A percentile compares a stretch with the other conserved stretches of the same genome.
Conservation (phyloP, 2,888 invertebrate species). For the Creontiades dilutus region DNA sequence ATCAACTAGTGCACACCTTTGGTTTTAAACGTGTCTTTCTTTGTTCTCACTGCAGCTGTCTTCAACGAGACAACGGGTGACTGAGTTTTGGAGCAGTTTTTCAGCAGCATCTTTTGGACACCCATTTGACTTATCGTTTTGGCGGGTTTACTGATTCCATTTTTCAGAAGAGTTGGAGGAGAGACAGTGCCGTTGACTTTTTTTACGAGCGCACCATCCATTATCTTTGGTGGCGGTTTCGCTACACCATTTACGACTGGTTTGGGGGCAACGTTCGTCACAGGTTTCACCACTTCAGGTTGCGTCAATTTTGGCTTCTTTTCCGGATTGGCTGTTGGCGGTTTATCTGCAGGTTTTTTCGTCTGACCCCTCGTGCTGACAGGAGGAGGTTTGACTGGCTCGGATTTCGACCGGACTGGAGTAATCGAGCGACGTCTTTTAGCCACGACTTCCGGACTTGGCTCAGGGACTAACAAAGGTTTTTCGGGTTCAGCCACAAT, state of each 20-base stretch:
- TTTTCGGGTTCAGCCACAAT: background rate
- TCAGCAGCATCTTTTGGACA: conserved; percentile 61
- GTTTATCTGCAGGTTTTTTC: conserved; percentile 31
- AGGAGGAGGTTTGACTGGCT: conserved; percentile 45
- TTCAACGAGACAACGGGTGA: background rate
- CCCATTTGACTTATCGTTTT: conserved; percentile 15
- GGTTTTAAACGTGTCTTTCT: conserved; percentile 41
- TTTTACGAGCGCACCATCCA: conserved; percentile 30
- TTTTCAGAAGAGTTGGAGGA: conserved; percentile 35
- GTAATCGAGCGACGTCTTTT: conserved; percentile 63
- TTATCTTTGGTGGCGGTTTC: conserved; percentile 50
- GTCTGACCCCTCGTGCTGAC: conserved; percentile 62
- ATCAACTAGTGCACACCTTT: conserved; percentile 23
- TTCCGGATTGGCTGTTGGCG: background rate
- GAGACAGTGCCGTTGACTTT: conserved; percentile 24
- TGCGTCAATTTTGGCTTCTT: conserved; percentile 1
- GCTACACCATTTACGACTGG: conserved; percentile 15
- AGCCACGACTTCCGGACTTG: conserved; percentile 40
- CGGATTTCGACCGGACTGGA: conserved; percentile 65
- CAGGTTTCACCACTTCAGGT: background rate
- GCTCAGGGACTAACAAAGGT: conserved; percentile 14
- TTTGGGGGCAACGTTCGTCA: background rate
- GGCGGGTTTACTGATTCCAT: conserved; percentile 15
- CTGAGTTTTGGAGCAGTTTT: conserved; percentile 40
- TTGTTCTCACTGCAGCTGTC: background rate